A percentile compares a stretch with the other conserved stretches of the same genome.
These are phyloP conservation scores for Eupleurogrammus muticus DNA, from an alignment of 2,797 vertebrate species.

Conservation along the genomic window DNA sequence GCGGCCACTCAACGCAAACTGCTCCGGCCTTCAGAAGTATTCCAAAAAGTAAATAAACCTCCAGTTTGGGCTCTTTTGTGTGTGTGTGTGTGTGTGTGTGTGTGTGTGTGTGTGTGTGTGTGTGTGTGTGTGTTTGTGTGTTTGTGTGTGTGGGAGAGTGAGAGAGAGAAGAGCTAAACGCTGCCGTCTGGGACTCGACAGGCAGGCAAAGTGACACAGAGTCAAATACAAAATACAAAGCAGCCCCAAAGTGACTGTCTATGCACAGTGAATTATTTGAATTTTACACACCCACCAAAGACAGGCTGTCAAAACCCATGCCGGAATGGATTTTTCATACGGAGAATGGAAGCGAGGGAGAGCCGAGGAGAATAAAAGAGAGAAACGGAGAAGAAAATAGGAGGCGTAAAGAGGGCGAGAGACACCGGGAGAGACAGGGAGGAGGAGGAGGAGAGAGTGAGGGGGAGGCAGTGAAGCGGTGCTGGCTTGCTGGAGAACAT, in stretches of 20 bases:
- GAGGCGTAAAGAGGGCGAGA: conserved; percentile 34
- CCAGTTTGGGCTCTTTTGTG: conserved; percentile 5
- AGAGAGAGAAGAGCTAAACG: conserved; percentile 26
- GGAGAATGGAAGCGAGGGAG: conserved; percentile 38
- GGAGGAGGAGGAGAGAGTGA: conserved; percentile 15
- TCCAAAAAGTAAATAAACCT: neutral
- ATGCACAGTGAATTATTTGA: conserved; percentile 64
- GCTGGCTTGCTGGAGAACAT: conserved; percentile 61
- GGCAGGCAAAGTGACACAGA: conserved; percentile 50
- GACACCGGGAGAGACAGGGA: conserved; percentile 25
- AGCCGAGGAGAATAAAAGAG: conserved; percentile 38
- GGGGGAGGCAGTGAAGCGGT: conserved; percentile 42
- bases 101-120: no score
- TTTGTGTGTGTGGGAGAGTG: no score
- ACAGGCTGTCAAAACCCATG: conserved; percentile 70
- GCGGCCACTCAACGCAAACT: neutral
- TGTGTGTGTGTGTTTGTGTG: no score
- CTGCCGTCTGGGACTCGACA: conserved; percentile 41
- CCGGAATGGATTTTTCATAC: conserved; percentile 66
- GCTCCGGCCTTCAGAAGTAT: conserved; percentile 14
- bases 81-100: no score
- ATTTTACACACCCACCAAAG: conserved; percentile 70
- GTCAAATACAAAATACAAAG: conserved; percentile 59
- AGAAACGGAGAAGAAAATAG: neutral
- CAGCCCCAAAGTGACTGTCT: conserved; percentile 57